Evolutionary conservation across 2,797 vertebrate genomes (phyloP), one percentile per base, ranked within the genome.

Genomic region (Eleutherodactylus coqui): DNA sequence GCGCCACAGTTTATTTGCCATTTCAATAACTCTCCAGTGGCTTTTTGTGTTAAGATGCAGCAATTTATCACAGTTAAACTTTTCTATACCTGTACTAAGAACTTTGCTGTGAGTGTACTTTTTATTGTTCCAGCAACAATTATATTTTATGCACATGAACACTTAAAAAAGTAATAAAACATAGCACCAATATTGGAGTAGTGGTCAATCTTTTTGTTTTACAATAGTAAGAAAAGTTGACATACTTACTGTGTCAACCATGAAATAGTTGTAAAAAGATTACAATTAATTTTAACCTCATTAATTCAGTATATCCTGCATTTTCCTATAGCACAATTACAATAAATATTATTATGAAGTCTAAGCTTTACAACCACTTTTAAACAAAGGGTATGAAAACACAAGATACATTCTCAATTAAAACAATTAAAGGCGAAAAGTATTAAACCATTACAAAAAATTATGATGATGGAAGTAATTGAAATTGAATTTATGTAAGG

Each of bases 351-450:
- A 70, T 36, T 24, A 24, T 70, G 13, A 41, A 70, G 3, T 41
- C 2, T 70, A 41, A 70, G 36, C 13, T 72, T 69, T 69, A 69
- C 17, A 38, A 24, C 16, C 32, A 14, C 7, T 70, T 41, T 41
- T 41, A 41, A 41, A 24, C 11, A 17, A 36, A 41, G 41, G 8
- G 4, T 70, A 70, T 67, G 29, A 43, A 72, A 72, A 43, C 24
- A 6, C 11, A 38, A 27, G 43, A n/a, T 72, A 72, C 16, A 43
- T 72, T 21, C 69, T 72, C 45, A 72, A 72, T 72, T 72, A 41
- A 72, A 72, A 43, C 38, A 78, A 78, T 78, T 21, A 78, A 78
- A 60, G 76, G 11, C 41, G 24, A 77, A 34, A 55, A 55, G 19
- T 55, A 55, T 77, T n/a, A 77, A 51, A 78, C 21, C 27, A 58